Evolutionary conservation across 2,888 invertebrate genomes (phyloP).

Genomic region (Himalopsyche tibetana): DNA sequence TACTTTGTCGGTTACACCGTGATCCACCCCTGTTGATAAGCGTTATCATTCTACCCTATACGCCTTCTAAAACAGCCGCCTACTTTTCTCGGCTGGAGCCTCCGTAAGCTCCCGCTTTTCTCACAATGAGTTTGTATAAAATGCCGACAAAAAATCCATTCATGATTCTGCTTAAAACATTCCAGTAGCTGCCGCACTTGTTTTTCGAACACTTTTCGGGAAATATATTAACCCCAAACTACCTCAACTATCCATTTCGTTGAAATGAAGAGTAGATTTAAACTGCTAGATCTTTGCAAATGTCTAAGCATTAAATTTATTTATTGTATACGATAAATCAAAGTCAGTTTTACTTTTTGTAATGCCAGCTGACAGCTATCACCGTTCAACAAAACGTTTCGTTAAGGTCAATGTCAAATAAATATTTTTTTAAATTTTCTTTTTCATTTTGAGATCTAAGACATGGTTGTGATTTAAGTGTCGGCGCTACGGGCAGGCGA

Average conservation of each 20-base stretch:
- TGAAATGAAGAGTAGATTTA: background rate
- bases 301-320: no score
- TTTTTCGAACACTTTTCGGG: background rate
- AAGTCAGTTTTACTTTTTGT: no score
- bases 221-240: constrained; percentile 12
- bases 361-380: no score
- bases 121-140: constrained; percentile 28
- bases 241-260: background rate
- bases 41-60: constrained; percentile 14
- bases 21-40: constrained; percentile 12
- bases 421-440: no score
- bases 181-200: background rate
- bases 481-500: no score
- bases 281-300: no score
- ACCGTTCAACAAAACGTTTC: no score
- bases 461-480: no score
- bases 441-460: no score
- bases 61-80: constrained; percentile 5
- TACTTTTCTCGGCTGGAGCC: background rate
- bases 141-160: constrained; percentile 23
- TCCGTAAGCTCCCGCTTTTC: background rate
- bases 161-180: constrained; percentile 18
- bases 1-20: no score
- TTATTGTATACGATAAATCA: no score
- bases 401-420: no score